Conservation (phyloP, 2,797 vertebrate genomes). For the Psittacula echo region DNA sequence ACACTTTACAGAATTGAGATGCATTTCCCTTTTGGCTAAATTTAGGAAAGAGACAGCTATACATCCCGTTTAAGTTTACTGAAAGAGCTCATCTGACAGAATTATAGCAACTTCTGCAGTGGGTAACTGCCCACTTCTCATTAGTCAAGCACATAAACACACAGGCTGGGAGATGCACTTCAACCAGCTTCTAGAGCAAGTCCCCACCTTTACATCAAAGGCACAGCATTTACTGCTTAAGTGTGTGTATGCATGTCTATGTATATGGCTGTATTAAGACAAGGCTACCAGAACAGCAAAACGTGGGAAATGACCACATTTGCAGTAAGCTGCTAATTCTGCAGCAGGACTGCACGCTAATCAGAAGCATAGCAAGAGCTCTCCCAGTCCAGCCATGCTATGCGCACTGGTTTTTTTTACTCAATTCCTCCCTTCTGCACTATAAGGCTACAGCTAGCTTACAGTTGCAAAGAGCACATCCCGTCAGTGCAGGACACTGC, state of each 20-base stretch:
- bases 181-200: background rate
- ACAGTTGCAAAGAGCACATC: background rate
- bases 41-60: background rate
- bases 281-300: background rate
- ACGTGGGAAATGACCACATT: background rate
- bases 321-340: background rate
- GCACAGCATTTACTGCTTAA: background rate
- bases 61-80: background rate
- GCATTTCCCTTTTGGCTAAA: background rate
- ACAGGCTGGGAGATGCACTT: background rate
- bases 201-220: background rate
- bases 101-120: background rate
- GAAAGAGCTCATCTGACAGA: background rate
- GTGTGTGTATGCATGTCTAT: no score
- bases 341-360: background rate
- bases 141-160: background rate
- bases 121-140: background rate
- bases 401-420: rapidly evolving
- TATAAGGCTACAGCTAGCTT: background rate
- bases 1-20: background rate
- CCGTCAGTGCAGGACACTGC: background rate
- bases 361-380: background rate
- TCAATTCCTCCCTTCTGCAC: background rate
- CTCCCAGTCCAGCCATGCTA: background rate
- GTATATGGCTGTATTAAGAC: background rate